Conservation (phyloP, 2,797 vertebrate genomes). For the Sebastiscus albofasciatus region DNA sequence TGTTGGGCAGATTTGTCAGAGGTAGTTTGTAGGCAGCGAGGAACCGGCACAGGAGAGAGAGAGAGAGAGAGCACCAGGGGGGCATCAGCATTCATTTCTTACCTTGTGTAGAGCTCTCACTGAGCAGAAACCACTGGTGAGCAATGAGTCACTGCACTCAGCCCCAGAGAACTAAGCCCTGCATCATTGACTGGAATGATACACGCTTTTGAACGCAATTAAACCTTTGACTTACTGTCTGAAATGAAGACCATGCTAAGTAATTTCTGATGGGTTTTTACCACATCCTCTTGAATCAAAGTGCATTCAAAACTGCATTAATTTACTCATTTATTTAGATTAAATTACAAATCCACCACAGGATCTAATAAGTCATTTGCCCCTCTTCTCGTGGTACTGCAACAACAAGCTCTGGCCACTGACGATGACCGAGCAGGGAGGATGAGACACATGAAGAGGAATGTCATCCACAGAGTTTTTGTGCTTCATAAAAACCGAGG, state of each 20-base stretch:
- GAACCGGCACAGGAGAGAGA: slow-evolving; percentile 13
- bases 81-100: slow-evolving; percentile 40
- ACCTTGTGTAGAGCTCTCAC: slow-evolving; percentile 33
- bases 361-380: slow-evolving; percentile 11
- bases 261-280: slow-evolving; percentile 18
- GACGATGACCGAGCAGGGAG: slow-evolving; percentile 12
- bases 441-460: slow-evolving; percentile 38
- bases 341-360: slow-evolving; percentile 5
- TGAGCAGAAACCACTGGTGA: slow-evolving; percentile 27
- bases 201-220: slow-evolving; percentile 26
- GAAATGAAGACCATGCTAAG: slow-evolving; percentile 12
- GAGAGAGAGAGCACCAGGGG: slow-evolving; percentile 29
- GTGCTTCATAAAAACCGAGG: slow-evolving; percentile 50
- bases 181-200: slow-evolving; percentile 34
- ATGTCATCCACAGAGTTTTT: slow-evolving; percentile 40
- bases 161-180: slow-evolving; percentile 22
- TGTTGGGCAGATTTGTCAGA: slow-evolving; percentile 68
- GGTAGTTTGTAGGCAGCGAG: slow-evolving; percentile 62
- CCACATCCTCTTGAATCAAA: slow-evolving; percentile 20
- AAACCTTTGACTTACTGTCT: slow-evolving; percentile 47
- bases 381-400: background rate
- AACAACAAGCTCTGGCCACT: slow-evolving; percentile 12
- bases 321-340: slow-evolving; percentile 36
- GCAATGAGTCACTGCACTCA: slow-evolving; percentile 41
- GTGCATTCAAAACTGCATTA: slow-evolving; percentile 4